A percentile compares a stretch with the other conserved stretches of the same genome.
Conservation (phyloP, 1,140 invertebrate genomes). For the Cherax destructor region DNA sequence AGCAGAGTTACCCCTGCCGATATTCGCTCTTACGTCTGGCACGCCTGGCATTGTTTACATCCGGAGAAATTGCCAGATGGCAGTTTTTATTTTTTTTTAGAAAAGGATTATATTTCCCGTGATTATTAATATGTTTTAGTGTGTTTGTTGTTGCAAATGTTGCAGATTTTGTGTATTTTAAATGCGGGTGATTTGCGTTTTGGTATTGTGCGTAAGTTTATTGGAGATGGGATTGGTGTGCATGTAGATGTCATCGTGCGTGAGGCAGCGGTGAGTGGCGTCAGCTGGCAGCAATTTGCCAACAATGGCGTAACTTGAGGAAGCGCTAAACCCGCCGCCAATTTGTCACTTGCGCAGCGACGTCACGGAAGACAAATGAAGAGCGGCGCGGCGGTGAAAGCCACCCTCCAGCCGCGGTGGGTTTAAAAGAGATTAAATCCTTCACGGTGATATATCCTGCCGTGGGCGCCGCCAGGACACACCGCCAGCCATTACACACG, state of each 20-base stretch:
- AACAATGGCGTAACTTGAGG: constrained; percentile 58
- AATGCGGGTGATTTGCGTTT: too few species aligned
- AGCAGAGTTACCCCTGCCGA: background rate
- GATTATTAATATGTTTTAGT: background rate
- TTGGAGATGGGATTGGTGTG: too few species aligned
- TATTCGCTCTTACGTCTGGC: background rate
- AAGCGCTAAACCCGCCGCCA: constrained; percentile 62
- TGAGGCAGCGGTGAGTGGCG: constrained; percentile 33
- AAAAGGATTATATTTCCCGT: background rate
- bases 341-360: constrained; percentile 54
- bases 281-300: constrained; percentile 61
- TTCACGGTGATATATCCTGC: constrained; percentile 22
- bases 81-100: background rate
- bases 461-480: background rate
- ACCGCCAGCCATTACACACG: too few species aligned
- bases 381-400: constrained; percentile 33
- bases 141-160: background rate
- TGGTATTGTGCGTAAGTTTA: too few species aligned
- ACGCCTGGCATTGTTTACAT: constrained; percentile 17
- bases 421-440: constrained; percentile 63
- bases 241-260: background rate
- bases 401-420: constrained; percentile 50
- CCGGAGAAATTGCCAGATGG: background rate
- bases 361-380: constrained; percentile 60
- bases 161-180: background rate